Base-by-base conservation (phyloP, 2,113 vertebrate genomes). In the Aythya baeri region DNA sequence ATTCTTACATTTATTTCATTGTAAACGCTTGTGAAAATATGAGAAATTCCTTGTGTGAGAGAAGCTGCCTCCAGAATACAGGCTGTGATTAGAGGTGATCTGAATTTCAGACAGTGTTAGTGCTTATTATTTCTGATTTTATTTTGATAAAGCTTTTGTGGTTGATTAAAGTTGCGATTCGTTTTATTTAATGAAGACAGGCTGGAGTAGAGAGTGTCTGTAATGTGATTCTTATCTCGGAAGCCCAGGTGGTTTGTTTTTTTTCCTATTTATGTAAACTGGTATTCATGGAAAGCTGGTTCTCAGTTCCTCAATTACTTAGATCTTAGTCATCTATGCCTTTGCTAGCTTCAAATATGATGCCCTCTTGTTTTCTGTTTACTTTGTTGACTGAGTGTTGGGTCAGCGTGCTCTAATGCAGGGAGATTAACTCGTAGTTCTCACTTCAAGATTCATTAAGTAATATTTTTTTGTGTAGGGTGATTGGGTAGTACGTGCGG, bases 111-210 rank as follows among this genome's bases (percentile, higher is more conserved):
- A 92, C 82, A n/a, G 9, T 29, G 67, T 59, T 57, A 12, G n/a
- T 81, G 23, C 34, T 79, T 57, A 29, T 32, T 38, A 17, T 13
- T 17, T 68, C 26, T 80, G 26, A 6, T 70, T 88, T 88, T 83
- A 14, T 73, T 94, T 90, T 68, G 83, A 31, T 25, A 68, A 65
- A 75, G 52, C 14, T 43, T 78, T 7, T 23, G 10, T 79, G 36
- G 16, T 78, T 65, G 75, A 84, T 96, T 94, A 61, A 62, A 72
- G 84, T 95, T 76, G 38, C 85, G 32, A 52, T 90, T 88, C 89
- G 4, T 85, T 61, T 81, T 85, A 5, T 95, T 96, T 96, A 93
- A 79, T 82, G 83, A 95, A 87, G 63, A 89, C 82, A 84, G 3
- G 58, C 71, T 94, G 83, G 91, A 95, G 36, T 41, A 50, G 63